Evolutionary conservation across 2,797 vertebrate species (phyloP), one percentile per base, ranked within the genome.

Genomic region (Semotilus atromaculatus): DNA sequence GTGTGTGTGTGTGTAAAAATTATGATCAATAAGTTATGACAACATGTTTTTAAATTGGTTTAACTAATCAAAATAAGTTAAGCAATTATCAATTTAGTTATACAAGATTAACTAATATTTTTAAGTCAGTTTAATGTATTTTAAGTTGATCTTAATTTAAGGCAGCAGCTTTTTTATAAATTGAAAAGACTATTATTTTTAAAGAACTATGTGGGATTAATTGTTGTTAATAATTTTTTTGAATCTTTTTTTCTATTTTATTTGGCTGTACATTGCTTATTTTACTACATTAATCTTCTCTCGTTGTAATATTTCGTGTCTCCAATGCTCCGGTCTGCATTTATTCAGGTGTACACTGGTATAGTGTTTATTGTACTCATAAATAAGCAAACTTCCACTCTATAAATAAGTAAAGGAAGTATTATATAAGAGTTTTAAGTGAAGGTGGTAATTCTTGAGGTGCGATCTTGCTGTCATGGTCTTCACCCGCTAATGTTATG

Each of bases 371-470:
- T 40, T 64, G 4, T 36, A 1, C 38, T 43, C 53, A n/a, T 62
- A 62, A 29, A 81, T 60, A 60, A 72, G 14, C 48, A 73, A 82
- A 73, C 40, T 64, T 77, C 53, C 53, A 26, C 53, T 16, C 16
- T 60, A 40, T 60, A 38, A 76, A 53, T 55, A 40, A 67, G 31
- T 55, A 26, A 76, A 66, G 7, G 23, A 7, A 5, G 5, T n/a
- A 66, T 76, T 76, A 67, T 62, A 40, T 75, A 67, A 83, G 23
- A n/a, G 71, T 66, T 62, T 82, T 48, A 64, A 83, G 45, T 29
- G 16, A 66, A 66, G 60, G 72, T 74, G 23, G 81, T 83, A 67
- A 75, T 82, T 75, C 58, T 67, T 48, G 21, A 74, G 36, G 60
- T 67, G 72, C 38, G 81, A 67, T 76, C 10, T n/a, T 38, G 31